Evolutionary conservation across 2,113 vertebrate genomes (phyloP).

Genomic region (Caranx ignobilis): DNA sequence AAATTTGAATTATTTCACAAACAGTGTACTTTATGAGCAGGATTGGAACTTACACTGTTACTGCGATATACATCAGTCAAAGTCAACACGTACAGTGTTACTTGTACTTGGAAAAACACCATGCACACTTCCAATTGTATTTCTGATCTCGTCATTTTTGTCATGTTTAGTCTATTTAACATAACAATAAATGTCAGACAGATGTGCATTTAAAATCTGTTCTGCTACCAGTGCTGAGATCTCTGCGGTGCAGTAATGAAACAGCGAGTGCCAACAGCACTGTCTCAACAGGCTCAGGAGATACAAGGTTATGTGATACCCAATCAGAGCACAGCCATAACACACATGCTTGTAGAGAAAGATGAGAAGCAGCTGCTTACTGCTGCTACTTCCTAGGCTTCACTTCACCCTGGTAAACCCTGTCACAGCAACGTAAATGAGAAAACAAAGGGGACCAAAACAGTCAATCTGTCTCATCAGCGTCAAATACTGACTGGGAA

Average conservation of each 20-base stretch:
- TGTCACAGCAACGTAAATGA: constrained; percentile 54
- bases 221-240: constrained; percentile 7
- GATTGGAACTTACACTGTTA: constrained; percentile 6
- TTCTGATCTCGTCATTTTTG: background rate
- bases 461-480: constrained; percentile 15
- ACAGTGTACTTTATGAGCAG: constrained; percentile 1
- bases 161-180: constrained; percentile 6
- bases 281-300: constrained; percentile 57
- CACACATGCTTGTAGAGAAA: constrained; percentile 63
- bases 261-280: constrained; percentile 18
- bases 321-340: constrained; percentile 72
- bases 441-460: constrained; percentile 33
- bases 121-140: background rate
- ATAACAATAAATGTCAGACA: constrained; percentile 20
- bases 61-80: background rate
- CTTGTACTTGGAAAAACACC: too few species aligned
- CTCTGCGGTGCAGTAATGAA: constrained; percentile 47
- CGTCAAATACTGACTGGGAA: background rate
- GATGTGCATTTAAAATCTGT: constrained; percentile 15
- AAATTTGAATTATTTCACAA: constrained; percentile 36
- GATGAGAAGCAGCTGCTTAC: constrained; percentile 79
- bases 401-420: constrained; percentile 43
- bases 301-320: constrained; percentile 69
- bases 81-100: background rate
- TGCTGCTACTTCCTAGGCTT: constrained; percentile 61